These are phyloP conservation scores for Arnoldichthys spilopterus DNA, from an alignment of 2,797 vertebrate genomes.

Conservation along the genomic window DNA sequence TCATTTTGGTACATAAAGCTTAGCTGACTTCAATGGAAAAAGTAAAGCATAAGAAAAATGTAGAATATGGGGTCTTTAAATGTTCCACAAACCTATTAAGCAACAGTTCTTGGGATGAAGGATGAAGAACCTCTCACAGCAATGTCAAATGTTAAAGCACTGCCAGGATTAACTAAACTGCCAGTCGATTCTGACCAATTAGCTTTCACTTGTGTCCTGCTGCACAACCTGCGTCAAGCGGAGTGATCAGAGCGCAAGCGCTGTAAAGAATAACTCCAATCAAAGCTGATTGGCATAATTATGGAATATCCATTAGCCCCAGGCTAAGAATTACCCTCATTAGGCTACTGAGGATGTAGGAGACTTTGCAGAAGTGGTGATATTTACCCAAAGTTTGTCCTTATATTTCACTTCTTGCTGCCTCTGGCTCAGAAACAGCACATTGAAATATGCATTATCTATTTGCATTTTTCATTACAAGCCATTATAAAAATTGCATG, in stretches of 20 bases:
- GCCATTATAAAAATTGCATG: constrained; percentile 3
- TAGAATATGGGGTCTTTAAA: no score
- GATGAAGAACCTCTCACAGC: neutral
- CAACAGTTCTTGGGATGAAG: neutral
- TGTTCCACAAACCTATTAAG: no score
- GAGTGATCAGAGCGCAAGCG: constrained; percentile 20
- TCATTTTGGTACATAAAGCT: no score
- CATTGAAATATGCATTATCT: neutral
- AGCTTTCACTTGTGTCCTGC: constrained; percentile 32
- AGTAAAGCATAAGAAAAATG: no score
- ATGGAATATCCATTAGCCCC: constrained; percentile 55
- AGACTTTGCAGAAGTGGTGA: neutral
- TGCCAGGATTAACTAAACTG: neutral
- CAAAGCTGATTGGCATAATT: constrained; percentile 67
- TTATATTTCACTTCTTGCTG: constrained; percentile 1
- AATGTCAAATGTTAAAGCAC: constrained; percentile 21
- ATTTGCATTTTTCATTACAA: neutral
- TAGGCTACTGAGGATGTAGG: constrained; percentile 60
- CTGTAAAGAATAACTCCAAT: constrained; percentile 60
- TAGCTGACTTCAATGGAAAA: no score
- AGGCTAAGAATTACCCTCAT: constrained; percentile 57
- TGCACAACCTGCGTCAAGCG: constrained; percentile 38
- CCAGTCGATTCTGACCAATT: constrained; percentile 4
- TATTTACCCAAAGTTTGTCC: neutral
- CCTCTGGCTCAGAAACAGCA: neutral